Evolutionary conservation across 92 coral and sea anemone genomes (phyloP).

Genomic region (Montipora capitata): DNA sequence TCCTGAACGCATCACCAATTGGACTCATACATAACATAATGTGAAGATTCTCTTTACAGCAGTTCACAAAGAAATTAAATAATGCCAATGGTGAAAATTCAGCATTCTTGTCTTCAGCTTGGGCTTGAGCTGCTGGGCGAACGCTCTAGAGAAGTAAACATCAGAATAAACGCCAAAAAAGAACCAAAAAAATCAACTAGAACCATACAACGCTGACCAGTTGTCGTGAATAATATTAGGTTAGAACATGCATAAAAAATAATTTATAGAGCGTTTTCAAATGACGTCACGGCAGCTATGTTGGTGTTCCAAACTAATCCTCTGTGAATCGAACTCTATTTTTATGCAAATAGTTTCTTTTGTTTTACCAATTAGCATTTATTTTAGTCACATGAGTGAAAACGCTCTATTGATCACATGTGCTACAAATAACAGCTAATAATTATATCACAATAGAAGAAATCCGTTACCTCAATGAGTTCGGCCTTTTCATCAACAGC

Average conservation of each 20-base stretch:
- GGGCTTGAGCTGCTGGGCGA: constrained; percentile 98
- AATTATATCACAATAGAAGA: not conserved
- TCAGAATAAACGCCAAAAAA: no score
- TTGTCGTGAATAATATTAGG: not conserved
- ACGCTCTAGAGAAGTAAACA: constrained; percentile 76
- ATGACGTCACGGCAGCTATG: no score
- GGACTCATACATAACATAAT: constrained; percentile 99
- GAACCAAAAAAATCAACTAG: not conserved
- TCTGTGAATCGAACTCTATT: no score
- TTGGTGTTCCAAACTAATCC: no score
- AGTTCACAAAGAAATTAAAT: constrained; percentile 97
- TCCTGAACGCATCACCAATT: constrained; percentile 98
- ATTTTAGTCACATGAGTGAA: no score
- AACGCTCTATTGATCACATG: no score
- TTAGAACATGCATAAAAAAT: no score
- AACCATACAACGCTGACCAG: not conserved
- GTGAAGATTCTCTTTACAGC: constrained; percentile 98
- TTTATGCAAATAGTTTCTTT: no score
- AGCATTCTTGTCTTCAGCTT: constrained; percentile 97
- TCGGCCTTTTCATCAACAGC: constrained; percentile 99
- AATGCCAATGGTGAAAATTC: constrained; percentile 98
- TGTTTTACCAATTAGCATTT: no score
- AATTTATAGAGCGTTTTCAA: no score
- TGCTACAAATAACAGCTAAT: no score
- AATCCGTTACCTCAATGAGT: constrained; percentile 84